Evolutionary conservation across 2,113 vertebrate species (phyloP).

Genomic region (Oryzias curvinotus): DNA sequence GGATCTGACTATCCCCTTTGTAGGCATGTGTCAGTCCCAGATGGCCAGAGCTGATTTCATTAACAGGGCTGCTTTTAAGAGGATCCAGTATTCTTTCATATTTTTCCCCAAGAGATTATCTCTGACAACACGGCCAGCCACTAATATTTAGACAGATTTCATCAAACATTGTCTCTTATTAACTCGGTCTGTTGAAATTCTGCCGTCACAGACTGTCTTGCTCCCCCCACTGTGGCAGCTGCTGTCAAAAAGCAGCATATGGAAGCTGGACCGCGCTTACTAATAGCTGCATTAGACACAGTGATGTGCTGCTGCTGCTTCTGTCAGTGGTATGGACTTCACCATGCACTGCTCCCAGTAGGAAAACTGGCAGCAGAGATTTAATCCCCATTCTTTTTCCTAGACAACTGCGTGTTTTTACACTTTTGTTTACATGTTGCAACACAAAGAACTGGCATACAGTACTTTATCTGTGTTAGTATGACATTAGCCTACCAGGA

Average conservation of each 20-base stretch:
- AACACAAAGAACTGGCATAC: too few relatives aligned
- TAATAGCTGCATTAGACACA: too few relatives aligned
- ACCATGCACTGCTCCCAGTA: too few relatives aligned
- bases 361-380: too few relatives aligned
- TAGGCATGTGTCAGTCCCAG: constrained; percentile 48
- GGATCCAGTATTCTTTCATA: constrained; percentile 21
- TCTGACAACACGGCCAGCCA: constrained; percentile 5
- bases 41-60: constrained; percentile 60
- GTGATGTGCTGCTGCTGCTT: too few relatives aligned
- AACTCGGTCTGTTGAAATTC: constrained; percentile 40
- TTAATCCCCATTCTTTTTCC: too few relatives aligned
- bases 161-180: constrained; percentile 50
- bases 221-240: constrained; percentile 19
- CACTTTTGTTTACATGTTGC: too few relatives aligned
- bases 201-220: constrained; percentile 5
- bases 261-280: too few relatives aligned
- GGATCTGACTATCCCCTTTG: constrained; percentile 28
- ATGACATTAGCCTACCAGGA: too few relatives aligned
- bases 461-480: too few relatives aligned
- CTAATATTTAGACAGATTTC: constrained; percentile 48
- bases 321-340: too few relatives aligned
- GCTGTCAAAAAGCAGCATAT: constrained; percentile 17
- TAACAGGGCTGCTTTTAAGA: constrained; percentile 41
- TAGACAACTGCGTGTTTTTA: too few relatives aligned
- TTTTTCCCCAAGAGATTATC: constrained; percentile 42